Conservation (phyloP, 2,888 invertebrate genomes). For the Copidosoma aretas region DNA sequence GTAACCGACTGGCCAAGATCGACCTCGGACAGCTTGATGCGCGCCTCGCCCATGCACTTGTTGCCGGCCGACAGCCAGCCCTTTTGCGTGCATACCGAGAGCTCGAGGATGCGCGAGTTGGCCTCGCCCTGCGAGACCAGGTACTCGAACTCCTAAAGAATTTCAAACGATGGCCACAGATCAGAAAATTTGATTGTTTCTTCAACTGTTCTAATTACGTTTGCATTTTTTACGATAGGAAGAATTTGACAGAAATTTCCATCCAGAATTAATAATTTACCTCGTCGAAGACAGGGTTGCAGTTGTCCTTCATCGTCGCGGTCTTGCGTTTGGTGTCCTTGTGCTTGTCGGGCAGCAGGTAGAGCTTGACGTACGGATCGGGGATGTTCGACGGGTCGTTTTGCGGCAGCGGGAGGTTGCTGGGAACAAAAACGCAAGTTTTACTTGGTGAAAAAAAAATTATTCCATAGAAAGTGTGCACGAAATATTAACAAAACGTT, state of each 20-base stretch:
- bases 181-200: too few relatives aligned
- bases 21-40: slow-evolving; percentile 72
- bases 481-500: too few relatives aligned
- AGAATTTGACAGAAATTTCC: too few relatives aligned
- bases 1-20: slow-evolving; percentile 74
- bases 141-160: slow-evolving; percentile 92
- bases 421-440: too few relatives aligned
- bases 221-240: too few relatives aligned
- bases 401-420: slow-evolving; percentile 74
- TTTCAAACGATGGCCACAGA: too few relatives aligned
- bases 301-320: slow-evolving; percentile 83
- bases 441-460: too few relatives aligned
- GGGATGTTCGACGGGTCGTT: slow-evolving; percentile 85
- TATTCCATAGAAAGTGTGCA: too few relatives aligned
- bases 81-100: slow-evolving; percentile 88
- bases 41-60: slow-evolving; percentile 82
- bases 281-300: slow-evolving; percentile 90
- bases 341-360: slow-evolving; percentile 82
- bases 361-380: slow-evolving; percentile 89
- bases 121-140: slow-evolving; percentile 82
- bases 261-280: too few relatives aligned
- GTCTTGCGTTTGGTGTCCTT: slow-evolving; percentile 90
- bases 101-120: slow-evolving; percentile 77
- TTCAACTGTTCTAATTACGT: too few relatives aligned
- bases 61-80: slow-evolving; percentile 81